Percentiles rank a stretch among this genome's conserved stretches.
These are phyloP conservation scores for Boloria selene DNA, from an alignment of 2,888 invertebrate species.

Conservation along the genomic window DNA sequence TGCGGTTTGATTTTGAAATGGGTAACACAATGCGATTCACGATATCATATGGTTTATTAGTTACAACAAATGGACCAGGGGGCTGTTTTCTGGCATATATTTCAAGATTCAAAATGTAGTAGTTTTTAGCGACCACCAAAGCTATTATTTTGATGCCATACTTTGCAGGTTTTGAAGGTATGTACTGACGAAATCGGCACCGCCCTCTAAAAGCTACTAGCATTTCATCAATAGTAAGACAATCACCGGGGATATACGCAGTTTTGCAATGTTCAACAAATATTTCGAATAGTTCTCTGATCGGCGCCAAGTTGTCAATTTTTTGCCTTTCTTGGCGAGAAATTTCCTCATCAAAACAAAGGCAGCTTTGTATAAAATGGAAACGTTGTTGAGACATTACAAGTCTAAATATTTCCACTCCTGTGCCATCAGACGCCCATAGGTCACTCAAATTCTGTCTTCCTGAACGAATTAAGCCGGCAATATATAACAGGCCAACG, in stretches of 20 bases:
- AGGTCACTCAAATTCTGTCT: no score
- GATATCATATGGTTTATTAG: conserved; percentile 22
- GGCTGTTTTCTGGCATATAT: conserved; percentile 26
- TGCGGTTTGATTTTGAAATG: conserved; percentile 29
- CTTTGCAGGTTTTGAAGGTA: conserved; percentile 32
- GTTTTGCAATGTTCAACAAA: conserved; percentile 9
- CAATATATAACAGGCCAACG: no score
- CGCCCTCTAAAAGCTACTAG: conserved; percentile 26
- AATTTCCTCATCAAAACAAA: conserved; percentile 1
- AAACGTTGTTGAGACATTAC: conserved; percentile 16
- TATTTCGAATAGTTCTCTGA: background rate
- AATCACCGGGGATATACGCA: conserved; percentile 32
- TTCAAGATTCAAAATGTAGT: conserved; percentile 30
- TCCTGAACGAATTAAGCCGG: no score
- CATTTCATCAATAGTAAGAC: conserved; percentile 25
- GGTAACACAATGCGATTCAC: conserved; percentile 33
- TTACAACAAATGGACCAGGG: conserved; percentile 5
- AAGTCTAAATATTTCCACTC: no score
- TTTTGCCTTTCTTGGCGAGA: background rate
- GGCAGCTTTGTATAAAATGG: background rate
- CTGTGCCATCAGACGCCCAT: no score
- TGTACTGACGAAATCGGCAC: conserved; percentile 21
- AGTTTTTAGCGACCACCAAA: conserved; percentile 28
- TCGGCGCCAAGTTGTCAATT: conserved; percentile 1
- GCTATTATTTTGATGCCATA: conserved; percentile 37